Conservation (phyloP, 2,113 vertebrate genomes). For the Tenrec ecaudatus region DNA sequence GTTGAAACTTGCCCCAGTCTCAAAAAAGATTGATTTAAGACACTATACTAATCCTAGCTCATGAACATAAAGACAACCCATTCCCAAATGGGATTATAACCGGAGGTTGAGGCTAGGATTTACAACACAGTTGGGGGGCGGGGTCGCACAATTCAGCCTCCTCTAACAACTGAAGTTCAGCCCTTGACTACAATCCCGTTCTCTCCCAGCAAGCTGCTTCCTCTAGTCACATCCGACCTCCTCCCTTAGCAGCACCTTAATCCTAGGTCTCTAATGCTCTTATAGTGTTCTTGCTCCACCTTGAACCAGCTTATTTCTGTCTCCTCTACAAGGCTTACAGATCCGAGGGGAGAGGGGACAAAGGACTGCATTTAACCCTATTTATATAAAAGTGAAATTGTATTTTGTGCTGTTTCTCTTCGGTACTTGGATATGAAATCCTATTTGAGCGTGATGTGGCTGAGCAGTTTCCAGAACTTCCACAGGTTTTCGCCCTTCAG, state of each 20-base stretch:
- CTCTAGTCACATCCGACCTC: accelerated
- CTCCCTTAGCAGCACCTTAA: background rate
- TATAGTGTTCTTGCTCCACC: background rate
- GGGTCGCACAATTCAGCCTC: background rate
- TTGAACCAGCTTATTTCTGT: background rate
- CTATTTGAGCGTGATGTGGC: background rate
- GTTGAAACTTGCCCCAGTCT: background rate
- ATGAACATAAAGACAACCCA: background rate
- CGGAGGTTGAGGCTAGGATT: background rate
- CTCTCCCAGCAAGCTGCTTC: background rate
- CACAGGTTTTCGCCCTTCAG: background rate
- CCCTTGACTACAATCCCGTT: accelerated
- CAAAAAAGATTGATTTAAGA: background rate
- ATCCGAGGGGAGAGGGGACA: background rate
- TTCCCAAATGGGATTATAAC: background rate
- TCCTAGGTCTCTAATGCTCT: constrained; percentile 38
- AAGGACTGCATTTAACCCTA: background rate
- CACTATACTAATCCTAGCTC: background rate
- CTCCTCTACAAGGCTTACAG: background rate
- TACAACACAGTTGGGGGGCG: background rate
- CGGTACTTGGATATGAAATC: background rate
- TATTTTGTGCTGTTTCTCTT: background rate
- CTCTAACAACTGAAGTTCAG: background rate
- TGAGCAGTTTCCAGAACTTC: background rate
- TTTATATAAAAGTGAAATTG: background rate